These are phyloP conservation scores for Brachystomella parvula DNA, from an alignment of 1,140 invertebrate genomes.

Conservation along the genomic window DNA sequence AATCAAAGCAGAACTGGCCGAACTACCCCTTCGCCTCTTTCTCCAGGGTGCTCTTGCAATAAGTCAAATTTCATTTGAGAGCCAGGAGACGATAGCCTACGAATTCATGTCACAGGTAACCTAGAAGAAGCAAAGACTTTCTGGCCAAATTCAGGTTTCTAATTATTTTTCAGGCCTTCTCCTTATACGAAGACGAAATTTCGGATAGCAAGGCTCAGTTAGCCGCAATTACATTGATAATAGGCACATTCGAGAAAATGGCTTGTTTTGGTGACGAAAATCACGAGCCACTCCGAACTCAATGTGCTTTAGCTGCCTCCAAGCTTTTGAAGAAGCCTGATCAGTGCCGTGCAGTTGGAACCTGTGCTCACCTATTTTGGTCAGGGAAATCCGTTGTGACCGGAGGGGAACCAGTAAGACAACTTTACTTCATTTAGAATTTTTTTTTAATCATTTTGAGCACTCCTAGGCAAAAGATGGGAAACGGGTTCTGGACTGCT, in stretches of 20 bases:
- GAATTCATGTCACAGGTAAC: conserved; percentile 91
- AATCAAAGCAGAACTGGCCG: conserved; percentile 86
- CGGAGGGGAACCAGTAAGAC: conserved; percentile 57
- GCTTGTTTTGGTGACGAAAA: conserved; percentile 91
- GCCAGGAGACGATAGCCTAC: conserved; percentile 93
- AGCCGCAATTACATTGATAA: conserved; percentile 89
- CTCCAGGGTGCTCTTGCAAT: conserved; percentile 90
- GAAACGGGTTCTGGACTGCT: conserved; percentile 82
- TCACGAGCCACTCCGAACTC: conserved; percentile 88
- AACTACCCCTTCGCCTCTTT: conserved; percentile 85
- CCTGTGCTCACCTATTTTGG: conserved; percentile 94
- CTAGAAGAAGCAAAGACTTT: background rate
- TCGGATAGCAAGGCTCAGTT: conserved; percentile 95
- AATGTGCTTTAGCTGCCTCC: conserved; percentile 86
- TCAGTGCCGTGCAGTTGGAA: conserved; percentile 83
- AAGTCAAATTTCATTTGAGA: conserved; percentile 83
- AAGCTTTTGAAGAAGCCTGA: conserved; percentile 96
- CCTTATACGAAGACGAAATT: conserved; percentile 97
- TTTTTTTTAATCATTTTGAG: conserved; percentile 14
- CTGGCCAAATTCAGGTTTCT: background rate
- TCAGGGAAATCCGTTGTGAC: conserved; percentile 67
- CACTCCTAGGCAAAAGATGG: conserved; percentile 69
- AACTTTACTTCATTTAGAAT: conserved; percentile 24
- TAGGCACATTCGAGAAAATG: conserved; percentile 91
- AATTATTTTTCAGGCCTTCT: conserved; percentile 70